These are phyloP conservation scores for Adelphocoris suturalis DNA, from an alignment of 2,888 invertebrate species.

Conservation along the genomic window DNA sequence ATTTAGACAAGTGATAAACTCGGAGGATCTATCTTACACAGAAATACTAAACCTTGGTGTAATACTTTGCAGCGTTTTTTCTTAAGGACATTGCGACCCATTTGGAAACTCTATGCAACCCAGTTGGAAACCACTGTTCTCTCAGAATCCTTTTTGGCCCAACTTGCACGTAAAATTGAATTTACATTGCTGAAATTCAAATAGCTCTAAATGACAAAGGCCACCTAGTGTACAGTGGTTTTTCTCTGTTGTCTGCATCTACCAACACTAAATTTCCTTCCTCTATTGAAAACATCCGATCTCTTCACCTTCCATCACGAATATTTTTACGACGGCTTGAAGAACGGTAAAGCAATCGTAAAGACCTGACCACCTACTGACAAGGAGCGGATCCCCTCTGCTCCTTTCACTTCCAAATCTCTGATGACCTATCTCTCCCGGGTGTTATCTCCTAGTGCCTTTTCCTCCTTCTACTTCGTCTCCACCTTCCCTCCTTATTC, in stretches of 20 bases:
- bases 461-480: neutral
- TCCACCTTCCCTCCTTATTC: neutral
- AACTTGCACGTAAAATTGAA: too few species aligned
- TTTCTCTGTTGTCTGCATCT: neutral
- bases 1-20: too few species aligned
- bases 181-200: too few species aligned
- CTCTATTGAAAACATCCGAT: constrained; percentile 7
- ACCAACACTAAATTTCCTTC: neutral
- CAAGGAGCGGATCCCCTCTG: neutral
- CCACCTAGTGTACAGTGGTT: too few species aligned
- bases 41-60: too few species aligned
- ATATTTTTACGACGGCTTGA: neutral
- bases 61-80: too few species aligned
- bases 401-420: neutral
- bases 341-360: constrained; percentile 25
- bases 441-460: neutral
- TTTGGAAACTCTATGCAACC: too few species aligned
- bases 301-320: neutral
- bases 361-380: constrained; percentile 34
- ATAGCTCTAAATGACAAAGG: too few species aligned
- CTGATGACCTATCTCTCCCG: constrained; percentile 26
- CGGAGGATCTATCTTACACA: too few species aligned
- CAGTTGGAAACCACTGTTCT: too few species aligned
- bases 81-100: too few species aligned
- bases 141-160: too few species aligned